These are phyloP conservation scores for Proteles cristata DNA, from an alignment of 2,113 vertebrate species.

Conservation along the genomic window DNA sequence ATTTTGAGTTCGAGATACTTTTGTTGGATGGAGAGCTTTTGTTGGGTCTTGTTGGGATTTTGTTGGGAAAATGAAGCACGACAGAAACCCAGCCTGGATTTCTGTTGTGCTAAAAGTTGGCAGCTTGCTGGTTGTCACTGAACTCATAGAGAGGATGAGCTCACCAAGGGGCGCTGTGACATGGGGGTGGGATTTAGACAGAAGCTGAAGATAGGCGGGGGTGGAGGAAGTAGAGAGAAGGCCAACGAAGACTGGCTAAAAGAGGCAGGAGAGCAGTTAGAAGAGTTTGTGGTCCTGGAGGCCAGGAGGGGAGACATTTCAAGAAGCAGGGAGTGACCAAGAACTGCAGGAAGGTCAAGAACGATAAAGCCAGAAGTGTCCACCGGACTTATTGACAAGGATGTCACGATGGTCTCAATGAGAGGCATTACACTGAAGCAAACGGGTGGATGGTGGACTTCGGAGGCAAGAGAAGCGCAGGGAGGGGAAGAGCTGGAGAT, in stretches of 20 bases:
- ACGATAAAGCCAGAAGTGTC: background rate
- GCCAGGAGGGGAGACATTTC: background rate
- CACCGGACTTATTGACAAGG: background rate
- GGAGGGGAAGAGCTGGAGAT: background rate
- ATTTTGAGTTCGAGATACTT: background rate
- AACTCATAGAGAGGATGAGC: background rate
- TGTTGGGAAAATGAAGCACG: background rate
- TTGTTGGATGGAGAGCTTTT: background rate
- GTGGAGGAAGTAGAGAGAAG: background rate
- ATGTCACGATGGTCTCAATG: background rate
- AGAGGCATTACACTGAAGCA: background rate
- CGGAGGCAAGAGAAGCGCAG: background rate
- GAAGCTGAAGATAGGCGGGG: background rate
- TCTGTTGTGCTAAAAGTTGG: background rate
- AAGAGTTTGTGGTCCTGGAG: background rate
- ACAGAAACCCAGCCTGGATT: background rate
- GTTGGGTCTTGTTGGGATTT: background rate
- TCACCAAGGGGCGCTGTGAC: background rate
- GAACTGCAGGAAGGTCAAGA: background rate
- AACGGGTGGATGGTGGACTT: background rate
- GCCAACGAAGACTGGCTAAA: background rate
- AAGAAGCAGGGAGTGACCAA: background rate
- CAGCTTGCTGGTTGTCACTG: background rate
- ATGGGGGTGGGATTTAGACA: fast-evolving
- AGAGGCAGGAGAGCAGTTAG: background rate